Conservation (phyloP, 1,140 invertebrate species). For the Akabosia matsudoensis region DNA sequence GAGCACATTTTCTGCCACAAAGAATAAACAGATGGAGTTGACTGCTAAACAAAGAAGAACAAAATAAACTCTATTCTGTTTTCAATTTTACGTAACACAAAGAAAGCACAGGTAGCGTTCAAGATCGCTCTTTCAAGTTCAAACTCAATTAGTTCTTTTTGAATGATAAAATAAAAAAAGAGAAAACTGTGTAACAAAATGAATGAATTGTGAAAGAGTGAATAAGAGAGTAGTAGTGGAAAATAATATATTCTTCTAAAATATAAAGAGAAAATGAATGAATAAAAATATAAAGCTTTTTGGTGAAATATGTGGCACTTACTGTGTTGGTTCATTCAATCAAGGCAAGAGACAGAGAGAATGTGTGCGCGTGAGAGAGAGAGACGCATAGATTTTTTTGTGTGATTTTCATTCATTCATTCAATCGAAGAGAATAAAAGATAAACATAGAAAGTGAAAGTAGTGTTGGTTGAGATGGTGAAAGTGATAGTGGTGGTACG, state of each 20-base stretch:
- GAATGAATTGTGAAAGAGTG: neutral
- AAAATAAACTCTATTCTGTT: too few species aligned
- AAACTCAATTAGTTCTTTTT: neutral
- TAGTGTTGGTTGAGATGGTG: too few species aligned
- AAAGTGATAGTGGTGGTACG: too few species aligned
- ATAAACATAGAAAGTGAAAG: too few species aligned
- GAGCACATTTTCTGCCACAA: neutral
- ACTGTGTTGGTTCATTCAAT: conserved; percentile 11
- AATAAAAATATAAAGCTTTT: neutral
- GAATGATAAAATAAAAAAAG: neutral
- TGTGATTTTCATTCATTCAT: neutral
- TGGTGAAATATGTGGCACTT: conserved; percentile 17
- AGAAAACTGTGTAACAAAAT: neutral
- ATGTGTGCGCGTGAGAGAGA: neutral
- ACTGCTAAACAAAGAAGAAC: too few species aligned
- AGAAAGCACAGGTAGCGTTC: too few species aligned
- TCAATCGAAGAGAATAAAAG: neutral
- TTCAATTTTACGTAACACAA: too few species aligned
- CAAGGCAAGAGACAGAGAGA: conserved; percentile 11
- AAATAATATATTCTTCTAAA: neutral
- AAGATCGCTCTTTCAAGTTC: too few species aligned
- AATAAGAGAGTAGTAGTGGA: neutral
- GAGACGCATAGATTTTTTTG: neutral
- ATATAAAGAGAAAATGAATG: neutral
- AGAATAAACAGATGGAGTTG: neutral